These are phyloP conservation scores for Eulemur mongoz DNA, from an alignment of 2,797 vertebrate species.

Conservation along the genomic window DNA sequence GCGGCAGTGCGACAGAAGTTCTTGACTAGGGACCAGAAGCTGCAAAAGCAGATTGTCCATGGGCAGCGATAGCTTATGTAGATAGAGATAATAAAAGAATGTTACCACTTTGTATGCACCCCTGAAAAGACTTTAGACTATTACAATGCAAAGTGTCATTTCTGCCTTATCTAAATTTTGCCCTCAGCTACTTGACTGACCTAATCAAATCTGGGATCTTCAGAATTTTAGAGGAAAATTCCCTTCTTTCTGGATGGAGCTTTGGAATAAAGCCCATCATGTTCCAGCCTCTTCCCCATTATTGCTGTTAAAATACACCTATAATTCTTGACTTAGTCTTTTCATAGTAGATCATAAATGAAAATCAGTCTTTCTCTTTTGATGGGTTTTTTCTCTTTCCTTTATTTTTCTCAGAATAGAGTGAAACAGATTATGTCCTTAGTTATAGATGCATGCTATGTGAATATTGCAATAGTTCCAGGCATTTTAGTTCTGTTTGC, in stretches of 20 bases:
- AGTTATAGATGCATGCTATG: neutral
- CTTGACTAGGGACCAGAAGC: slow-evolving; percentile 27
- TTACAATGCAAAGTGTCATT: neutral
- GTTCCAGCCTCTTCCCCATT: neutral
- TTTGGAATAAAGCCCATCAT: neutral
- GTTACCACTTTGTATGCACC: slow-evolving; percentile 54
- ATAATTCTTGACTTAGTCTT: neutral
- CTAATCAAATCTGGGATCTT: neutral
- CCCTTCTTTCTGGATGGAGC: neutral
- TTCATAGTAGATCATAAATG: neutral
- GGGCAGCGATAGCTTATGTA: slow-evolving; percentile 53
- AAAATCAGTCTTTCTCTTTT: slow-evolving; percentile 23
- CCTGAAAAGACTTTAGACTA: slow-evolving; percentile 69
- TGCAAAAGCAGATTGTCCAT: slow-evolving; percentile 32
- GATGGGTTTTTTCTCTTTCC: neutral
- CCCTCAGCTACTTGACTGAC: neutral
- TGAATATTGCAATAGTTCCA: neutral
- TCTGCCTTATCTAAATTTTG: slow-evolving; percentile 23
- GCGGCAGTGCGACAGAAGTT: neutral
- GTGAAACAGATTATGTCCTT: neutral
- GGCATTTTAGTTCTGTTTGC: neutral
- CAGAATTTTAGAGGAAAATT: neutral
- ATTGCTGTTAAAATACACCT: neutral
- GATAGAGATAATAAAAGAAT: slow-evolving; percentile 54
- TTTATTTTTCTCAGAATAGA: slow-evolving; percentile 31